Base-by-base conservation (phyloP, 2,113 vertebrate species). In the Upupa epops region DNA sequence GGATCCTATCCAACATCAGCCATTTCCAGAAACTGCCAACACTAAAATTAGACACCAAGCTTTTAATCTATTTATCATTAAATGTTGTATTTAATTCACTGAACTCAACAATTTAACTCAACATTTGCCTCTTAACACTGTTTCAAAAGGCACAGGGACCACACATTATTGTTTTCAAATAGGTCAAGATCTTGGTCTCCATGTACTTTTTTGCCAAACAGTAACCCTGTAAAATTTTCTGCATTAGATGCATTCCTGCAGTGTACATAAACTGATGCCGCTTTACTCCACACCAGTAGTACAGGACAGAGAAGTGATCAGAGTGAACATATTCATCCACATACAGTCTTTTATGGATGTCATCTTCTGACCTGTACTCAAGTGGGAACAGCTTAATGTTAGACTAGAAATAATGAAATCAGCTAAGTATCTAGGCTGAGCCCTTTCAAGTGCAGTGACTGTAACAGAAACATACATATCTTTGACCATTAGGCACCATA, bases 11-110 rank as follows among this genome's bases (percentile, higher is more conserved):
- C 89, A 95, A 71, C 17, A 74, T 25, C 9, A 74, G 54, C 17
- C 40, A 89, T 56, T 95, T 91, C 25, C 65, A 93, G 81, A 90
- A 92, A 87, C 1, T 81, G 81, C 4, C 72, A 95, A 65, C 11
- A 58, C 17, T 92, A 83, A 88, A 95, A 91, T 72, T 83, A 89
- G 60, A 90, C 93, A 69, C 3, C 13, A 87, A 76, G 4, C 29
- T 82, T 28, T 89, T 69, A 64, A 91, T 75, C 52, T 92, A 72
- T 64, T 91, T 81, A 83, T 65, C 8, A 16, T 72, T 74, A 76
- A 74, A 77, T 59, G 1, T 61, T 17, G 22, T 22, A 84, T 60
- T 71, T 48, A 87, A 16, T 46, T 72, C 61, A 59, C 70, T 54
- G 36, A 88, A 87, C 22, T 55, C 5, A 73, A 58, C 6, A 34